Evolutionary conservation across 2,888 invertebrate species (phyloP).

Genomic region (Sphinx pinastri): DNA sequence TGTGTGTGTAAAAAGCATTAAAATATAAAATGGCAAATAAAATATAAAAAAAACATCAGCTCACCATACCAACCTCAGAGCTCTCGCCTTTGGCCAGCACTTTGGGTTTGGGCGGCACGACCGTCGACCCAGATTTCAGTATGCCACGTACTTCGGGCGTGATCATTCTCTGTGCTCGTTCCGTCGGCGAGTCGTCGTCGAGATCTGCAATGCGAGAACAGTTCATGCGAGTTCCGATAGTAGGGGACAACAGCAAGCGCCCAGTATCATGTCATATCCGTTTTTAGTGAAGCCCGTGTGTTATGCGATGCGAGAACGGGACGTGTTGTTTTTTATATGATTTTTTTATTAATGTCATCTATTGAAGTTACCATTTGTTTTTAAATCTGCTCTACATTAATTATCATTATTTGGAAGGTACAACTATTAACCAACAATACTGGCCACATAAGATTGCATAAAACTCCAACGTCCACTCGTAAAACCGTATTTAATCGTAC

Average conservation of each 20-base stretch:
- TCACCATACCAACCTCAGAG: slow-evolving; percentile 70
- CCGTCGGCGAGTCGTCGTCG: slow-evolving; percentile 73
- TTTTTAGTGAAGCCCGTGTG: slow-evolving; percentile 41
- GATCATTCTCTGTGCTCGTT: slow-evolving; percentile 82
- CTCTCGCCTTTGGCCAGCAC: slow-evolving; percentile 77
- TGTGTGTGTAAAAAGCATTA: no score
- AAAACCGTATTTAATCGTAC: slow-evolving; percentile 8
- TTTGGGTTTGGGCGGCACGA: slow-evolving; percentile 71
- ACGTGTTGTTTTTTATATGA: neutral
- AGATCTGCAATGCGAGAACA: slow-evolving; percentile 57
- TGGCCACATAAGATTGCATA: slow-evolving; percentile 2
- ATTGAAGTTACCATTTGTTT: neutral
- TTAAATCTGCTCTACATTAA: neutral
- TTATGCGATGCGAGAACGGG: slow-evolving; percentile 25
- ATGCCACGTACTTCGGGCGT: slow-evolving; percentile 83
- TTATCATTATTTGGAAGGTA: neutral
- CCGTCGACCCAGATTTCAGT: slow-evolving; percentile 79
- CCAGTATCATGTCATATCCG: slow-evolving; percentile 26
- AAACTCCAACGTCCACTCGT: neutral
- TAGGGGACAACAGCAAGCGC: slow-evolving; percentile 16
- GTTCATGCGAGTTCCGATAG: neutral
- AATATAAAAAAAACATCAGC: slow-evolving; percentile 31
- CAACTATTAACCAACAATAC: neutral
- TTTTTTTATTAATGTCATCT: neutral
- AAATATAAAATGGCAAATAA: slow-evolving; percentile 9